Evolutionary conservation across 1,140 invertebrate species (phyloP).

Genomic region (Drosophila repletoides): DNA sequence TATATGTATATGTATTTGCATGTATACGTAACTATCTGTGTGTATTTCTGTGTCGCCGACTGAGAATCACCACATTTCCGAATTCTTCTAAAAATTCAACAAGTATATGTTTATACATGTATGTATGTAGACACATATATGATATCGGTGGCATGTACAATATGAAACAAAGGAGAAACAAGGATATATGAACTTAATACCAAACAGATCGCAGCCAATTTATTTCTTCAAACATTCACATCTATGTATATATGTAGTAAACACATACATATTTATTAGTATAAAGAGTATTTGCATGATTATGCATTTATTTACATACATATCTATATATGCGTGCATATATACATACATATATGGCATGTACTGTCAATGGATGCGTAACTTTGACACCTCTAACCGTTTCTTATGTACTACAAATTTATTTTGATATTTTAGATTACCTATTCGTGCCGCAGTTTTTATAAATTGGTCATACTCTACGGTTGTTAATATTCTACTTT

Average conservation of each 20-base stretch:
- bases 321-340: neutral
- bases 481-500: no score
- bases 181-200: slow-evolving; percentile 10
- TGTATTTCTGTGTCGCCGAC: slow-evolving; percentile 6
- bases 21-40: neutral
- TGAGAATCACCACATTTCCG: slow-evolving; percentile 40
- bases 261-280: no score
- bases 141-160: slow-evolving; percentile 18
- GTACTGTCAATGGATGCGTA: no score
- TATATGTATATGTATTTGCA: neutral
- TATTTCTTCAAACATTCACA: no score
- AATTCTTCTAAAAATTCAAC: slow-evolving; percentile 51
- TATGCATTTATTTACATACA: neutral
- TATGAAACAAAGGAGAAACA: slow-evolving; percentile 16
- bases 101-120: slow-evolving; percentile 32
- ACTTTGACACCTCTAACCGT: no score
- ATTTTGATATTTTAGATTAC: no score
- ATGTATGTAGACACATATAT: no score
- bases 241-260: neutral
- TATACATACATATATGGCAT: neutral
- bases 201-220: slow-evolving; percentile 10
- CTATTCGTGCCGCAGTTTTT: no score
- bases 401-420: no score
- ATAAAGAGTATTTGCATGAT: neutral
- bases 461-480: no score